Evolutionary conservation across 2,797 vertebrate genomes (phyloP), one percentile per base, ranked within the genome.

Genomic region (Enoplosus armatus): DNA sequence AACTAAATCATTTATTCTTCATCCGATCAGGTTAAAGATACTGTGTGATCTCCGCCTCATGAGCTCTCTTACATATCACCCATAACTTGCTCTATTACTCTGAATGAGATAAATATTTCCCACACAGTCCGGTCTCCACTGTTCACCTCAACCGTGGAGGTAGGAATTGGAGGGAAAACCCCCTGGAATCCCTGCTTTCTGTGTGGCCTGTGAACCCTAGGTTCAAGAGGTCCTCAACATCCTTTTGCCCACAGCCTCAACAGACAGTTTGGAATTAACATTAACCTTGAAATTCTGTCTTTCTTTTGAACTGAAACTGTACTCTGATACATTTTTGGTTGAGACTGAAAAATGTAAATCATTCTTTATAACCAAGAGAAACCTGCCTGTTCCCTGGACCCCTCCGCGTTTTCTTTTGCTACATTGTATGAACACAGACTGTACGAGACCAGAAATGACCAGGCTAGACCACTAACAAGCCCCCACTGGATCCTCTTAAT

Each of bases 81-180:
- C 75, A 77, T 70, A 75, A 69, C 27, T 41, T 69, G 35, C 72
- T 75, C 58, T 58, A 31, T 64, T 69, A 26, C n/a, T 83, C 12
- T 59, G 54, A 78, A 35, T 43, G 7, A 56, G 60, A 79, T 67
- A 76, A 77, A 82, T 80, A 73, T 75, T 92, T 91, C 90, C 90
- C 90, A 91, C 62, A 82, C 60, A 39, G 31, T 70, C 68, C 70
- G 35, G 90, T 88, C 91, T 90, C 90, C 80, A 48, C 79, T 84
- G 62, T 71, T 87, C 83, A 90, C 86, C 84, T 92, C 93, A 91
- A 92, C 81, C 90, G 9, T 93, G 91, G 84, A 91, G 61, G 87
- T 91, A 64, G 87, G 78, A 83, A 73, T 80, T 79, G 54, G 63
- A 85, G 80, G 90, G 92, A 64, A 92, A 91, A 31, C 31, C 89